These are phyloP conservation scores for Lepidothrix coronata DNA, from an alignment of 2,113 vertebrate genomes.

Conservation along the genomic window DNA sequence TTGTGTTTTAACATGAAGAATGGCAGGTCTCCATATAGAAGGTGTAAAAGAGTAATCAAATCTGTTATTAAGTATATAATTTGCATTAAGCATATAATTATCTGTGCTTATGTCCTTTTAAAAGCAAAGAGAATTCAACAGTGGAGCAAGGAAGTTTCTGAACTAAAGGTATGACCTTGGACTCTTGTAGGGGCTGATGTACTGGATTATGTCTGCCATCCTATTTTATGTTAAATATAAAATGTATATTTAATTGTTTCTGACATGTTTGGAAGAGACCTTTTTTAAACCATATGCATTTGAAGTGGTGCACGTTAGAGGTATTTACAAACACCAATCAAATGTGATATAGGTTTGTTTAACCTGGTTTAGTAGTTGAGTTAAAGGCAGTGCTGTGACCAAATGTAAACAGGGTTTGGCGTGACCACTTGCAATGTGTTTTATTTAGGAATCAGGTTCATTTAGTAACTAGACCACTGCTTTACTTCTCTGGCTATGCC, in stretches of 20 bases:
- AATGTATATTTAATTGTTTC: background rate
- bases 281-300: slow-evolving; percentile 11
- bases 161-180: background rate
- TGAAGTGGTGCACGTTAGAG: background rate
- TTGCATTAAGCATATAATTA: background rate
- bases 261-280: slow-evolving; percentile 5
- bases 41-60: background rate
- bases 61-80: background rate
- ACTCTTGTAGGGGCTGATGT: background rate
- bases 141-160: background rate
- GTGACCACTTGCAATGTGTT: background rate
- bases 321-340: slow-evolving; percentile 47
- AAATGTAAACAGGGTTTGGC: slow-evolving; percentile 13
- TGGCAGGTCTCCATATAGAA: background rate
- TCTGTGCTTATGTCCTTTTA: background rate
- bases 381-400: slow-evolving; percentile 21
- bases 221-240: background rate
- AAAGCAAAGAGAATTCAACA: background rate
- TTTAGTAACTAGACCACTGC: background rate
- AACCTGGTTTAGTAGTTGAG: background rate
- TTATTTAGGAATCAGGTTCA: background rate
- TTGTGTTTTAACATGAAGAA: background rate
- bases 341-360: slow-evolving; percentile 26
- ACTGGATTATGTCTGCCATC: background rate
- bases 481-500: background rate